A percentile compares a stretch with the other conserved stretches of the same genome.
These are phyloP conservation scores for Phaonia tiefii DNA, from an alignment of 2,888 invertebrate species.

Conservation along the genomic window DNA sequence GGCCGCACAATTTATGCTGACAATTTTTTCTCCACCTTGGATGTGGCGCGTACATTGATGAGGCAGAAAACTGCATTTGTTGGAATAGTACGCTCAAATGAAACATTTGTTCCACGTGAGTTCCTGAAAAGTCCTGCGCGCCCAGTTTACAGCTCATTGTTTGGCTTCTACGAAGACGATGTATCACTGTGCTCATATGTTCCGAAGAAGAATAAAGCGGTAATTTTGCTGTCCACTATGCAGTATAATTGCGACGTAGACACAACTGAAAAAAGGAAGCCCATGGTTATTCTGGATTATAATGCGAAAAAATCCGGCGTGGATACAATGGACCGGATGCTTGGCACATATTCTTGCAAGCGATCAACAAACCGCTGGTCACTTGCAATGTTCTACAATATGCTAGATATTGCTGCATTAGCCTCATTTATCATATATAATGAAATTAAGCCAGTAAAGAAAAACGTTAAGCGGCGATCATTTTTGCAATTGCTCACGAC, in stretches of 20 bases:
- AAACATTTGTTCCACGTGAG: background rate
- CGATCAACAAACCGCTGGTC: slow-evolving; percentile 14
- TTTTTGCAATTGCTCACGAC: slow-evolving; percentile 40
- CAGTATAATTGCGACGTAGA: slow-evolving; percentile 41
- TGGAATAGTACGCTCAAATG: slow-evolving; percentile 14
- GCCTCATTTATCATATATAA: slow-evolving; percentile 24
- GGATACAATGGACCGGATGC: background rate
- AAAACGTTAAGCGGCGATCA: slow-evolving; percentile 25
- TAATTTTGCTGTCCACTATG: slow-evolving; percentile 24
- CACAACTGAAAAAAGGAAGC: slow-evolving; percentile 24
- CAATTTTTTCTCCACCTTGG: slow-evolving; percentile 5
- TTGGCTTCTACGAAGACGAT: slow-evolving; percentile 5
- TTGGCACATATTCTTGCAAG: slow-evolving; percentile 15
- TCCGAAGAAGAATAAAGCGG: background rate
- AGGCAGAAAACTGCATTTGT: slow-evolving; percentile 2
- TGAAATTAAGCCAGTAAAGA: slow-evolving; percentile 27
- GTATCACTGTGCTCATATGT: slow-evolving; percentile 14
- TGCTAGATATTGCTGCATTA: slow-evolving; percentile 19
- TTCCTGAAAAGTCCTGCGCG: slow-evolving; percentile 18
- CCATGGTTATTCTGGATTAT: slow-evolving; percentile 33
- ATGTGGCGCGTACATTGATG: slow-evolving; percentile 11
- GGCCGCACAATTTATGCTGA: slow-evolving; percentile 44
- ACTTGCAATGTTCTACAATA: background rate
- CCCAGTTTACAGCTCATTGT: slow-evolving; percentile 27
- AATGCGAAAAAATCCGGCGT: background rate